Percentiles rank a stretch among this genome's conserved stretches.
Conservation (phyloP, 2,888 invertebrate species). For the Microctonus aethiopoides region DNA sequence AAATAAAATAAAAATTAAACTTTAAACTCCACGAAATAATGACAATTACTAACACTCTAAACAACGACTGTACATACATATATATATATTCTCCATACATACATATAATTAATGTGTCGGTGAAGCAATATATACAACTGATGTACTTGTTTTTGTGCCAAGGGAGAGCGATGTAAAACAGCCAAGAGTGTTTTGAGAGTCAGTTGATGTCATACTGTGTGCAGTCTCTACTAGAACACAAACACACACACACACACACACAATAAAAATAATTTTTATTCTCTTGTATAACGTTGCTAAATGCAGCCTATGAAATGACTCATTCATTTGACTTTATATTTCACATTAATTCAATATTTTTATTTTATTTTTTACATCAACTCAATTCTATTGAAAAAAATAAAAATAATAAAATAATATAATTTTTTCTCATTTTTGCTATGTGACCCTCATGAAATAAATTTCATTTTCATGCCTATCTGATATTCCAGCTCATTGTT, state of each 20-base stretch:
- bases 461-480: background rate
- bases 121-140: constrained; percentile 30
- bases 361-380: too few relatives aligned
- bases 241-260: background rate
- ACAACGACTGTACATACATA: background rate
- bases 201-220: constrained; percentile 47
- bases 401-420: too few relatives aligned
- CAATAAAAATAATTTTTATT: background rate
- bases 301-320: constrained; percentile 42
- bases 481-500: background rate
- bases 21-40: background rate
- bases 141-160: constrained; percentile 42
- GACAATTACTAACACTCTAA: constrained; percentile 30
- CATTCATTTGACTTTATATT: background rate
- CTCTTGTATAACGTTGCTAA: constrained; percentile 35
- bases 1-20: background rate
- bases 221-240: constrained; percentile 1
- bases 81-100: background rate
- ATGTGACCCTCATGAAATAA: background rate
- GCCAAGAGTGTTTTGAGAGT: constrained; percentile 43
- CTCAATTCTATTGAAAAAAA: too few relatives aligned
- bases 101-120: constrained; percentile 11
- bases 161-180: constrained; percentile 35
- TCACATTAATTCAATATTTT: too few relatives aligned
- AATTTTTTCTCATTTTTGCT: background rate